Conservation (phyloP, 1,140 invertebrate genomes). For the Euschistus heros region DNA sequence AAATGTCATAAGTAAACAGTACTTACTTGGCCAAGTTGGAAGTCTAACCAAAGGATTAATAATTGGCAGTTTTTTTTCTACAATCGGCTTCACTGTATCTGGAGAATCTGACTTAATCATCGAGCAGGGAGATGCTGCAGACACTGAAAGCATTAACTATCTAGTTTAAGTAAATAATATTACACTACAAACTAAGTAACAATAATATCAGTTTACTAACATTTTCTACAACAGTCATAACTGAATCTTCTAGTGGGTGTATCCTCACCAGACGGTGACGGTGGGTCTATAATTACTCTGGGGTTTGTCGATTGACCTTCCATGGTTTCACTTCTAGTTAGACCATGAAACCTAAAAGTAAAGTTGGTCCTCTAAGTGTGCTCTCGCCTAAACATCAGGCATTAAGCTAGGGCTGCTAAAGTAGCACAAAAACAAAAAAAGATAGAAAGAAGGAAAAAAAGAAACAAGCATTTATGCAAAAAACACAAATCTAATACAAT, state of each 20-base stretch:
- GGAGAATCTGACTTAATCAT: slow-evolving; percentile 30
- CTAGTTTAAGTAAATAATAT: neutral
- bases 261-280: slow-evolving; percentile 45
- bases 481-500: neutral
- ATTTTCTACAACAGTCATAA: slow-evolving; percentile 32
- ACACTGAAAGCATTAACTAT: slow-evolving; percentile 27
- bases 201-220: slow-evolving; percentile 20
- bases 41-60: slow-evolving; percentile 78
- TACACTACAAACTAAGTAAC: neutral
- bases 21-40: slow-evolving; percentile 78
- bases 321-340: slow-evolving; percentile 28
- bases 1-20: neutral
- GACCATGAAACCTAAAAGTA: slow-evolving; percentile 24
- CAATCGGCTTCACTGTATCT: slow-evolving; percentile 27
- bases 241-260: slow-evolving; percentile 31
- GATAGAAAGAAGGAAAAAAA: neutral
- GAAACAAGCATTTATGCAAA: slow-evolving; percentile 5
- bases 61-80: slow-evolving; percentile 68
- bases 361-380: slow-evolving; percentile 10
- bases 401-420: no score
- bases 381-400: neutral
- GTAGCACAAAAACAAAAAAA: no score
- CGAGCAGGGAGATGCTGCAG: slow-evolving; percentile 34
- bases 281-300: slow-evolving; percentile 53
- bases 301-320: slow-evolving; percentile 23